A percentile compares a stretch with the other conserved stretches of the same genome.
Conservation (phyloP, 2,888 invertebrate genomes). For the Cosmia pyralina region DNA sequence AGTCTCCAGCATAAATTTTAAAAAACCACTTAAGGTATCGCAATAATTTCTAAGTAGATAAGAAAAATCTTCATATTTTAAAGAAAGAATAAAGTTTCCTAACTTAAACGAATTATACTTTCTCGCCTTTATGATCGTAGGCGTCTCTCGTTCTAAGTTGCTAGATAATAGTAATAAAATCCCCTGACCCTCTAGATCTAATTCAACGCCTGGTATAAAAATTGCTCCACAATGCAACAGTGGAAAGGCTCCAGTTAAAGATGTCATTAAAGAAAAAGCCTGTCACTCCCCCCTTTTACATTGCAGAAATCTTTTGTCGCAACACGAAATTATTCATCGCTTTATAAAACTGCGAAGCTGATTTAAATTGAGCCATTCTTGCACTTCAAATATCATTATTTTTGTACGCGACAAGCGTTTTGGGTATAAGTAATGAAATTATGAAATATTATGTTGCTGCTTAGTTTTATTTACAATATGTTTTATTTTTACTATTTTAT, state of each 20-base stretch:
- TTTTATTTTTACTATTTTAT: neutral
- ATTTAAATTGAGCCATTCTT: conserved; percentile 66
- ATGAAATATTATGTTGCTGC: conserved; percentile 7
- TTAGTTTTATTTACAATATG: conserved; percentile 20
- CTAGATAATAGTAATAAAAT: conserved; percentile 53
- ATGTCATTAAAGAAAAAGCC: conserved; percentile 71
- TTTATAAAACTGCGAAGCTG: conserved; percentile 63
- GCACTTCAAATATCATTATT: conserved; percentile 55
- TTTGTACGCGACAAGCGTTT: conserved; percentile 33
- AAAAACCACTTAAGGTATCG: conserved; percentile 14
- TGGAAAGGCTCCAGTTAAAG: conserved; percentile 63
- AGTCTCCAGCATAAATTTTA: neutral
- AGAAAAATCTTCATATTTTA: conserved; percentile 34
- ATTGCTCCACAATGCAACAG: conserved; percentile 59
- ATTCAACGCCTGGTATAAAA: conserved; percentile 60
- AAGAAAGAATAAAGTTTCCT: conserved; percentile 26
- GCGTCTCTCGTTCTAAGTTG: conserved; percentile 42
- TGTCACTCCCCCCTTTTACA: conserved; percentile 68
- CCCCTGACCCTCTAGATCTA: conserved; percentile 42
- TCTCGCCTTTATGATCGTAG: conserved; percentile 23
- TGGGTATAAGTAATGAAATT: neutral
- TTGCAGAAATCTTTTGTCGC: conserved; percentile 73
- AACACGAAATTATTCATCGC: conserved; percentile 70
- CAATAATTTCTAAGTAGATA: conserved; percentile 27
- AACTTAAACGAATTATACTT: conserved; percentile 29